Evolutionary conservation across 1,140 invertebrate species (phyloP), one percentile per base, ranked within the genome.

Genomic region (Colletes gigas): DNA sequence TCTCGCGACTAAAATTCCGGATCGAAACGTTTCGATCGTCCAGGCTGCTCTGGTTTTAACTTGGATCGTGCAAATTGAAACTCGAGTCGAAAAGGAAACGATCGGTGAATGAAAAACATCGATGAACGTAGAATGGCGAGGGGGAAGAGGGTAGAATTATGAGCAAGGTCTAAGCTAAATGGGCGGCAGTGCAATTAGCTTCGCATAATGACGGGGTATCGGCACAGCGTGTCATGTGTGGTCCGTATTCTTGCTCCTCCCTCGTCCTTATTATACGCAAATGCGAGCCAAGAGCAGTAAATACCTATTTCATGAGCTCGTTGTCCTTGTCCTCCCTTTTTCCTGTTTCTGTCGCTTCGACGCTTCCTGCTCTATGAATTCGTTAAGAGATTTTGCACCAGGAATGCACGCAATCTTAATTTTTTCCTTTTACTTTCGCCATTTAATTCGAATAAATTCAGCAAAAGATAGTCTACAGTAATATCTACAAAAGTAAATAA

Each of bases 221-320:
- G 55, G 21, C n/a, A n/a, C n/a, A 60, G 41, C 4, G 69, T 60
- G 55, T 72, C 69, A 21, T 19, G 54, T 59, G 69, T 44, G 47
- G 54, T 71, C 54, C 68, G 12, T 41, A 50, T 7, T 55, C 7
- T 55, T 69, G 52, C 67, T 39, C 52, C 67, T 55, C 67, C 52
- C n/a, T 59, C 39, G 12, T 59, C 55, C 55, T 72, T 72, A 59
- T 60, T 60, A 57, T 55, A 70, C 54, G 54, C 68, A 57, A 57
- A 72, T 47, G n/a, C 55, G 50, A 60, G 44, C 10, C 12, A 4
- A 21, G 41, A 15, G 1, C 55, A 21, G 55, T 17, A 59, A 72
- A 72, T 41, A 47, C 12, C 21, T 19, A 15, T 72, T 72, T 44
- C 69, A 41, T 41, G 30, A 55, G 15, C 68, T 65, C 62, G 62